Base-by-base conservation (phyloP, 1,140 invertebrate species). In the Neodiprion virginianus region DNA sequence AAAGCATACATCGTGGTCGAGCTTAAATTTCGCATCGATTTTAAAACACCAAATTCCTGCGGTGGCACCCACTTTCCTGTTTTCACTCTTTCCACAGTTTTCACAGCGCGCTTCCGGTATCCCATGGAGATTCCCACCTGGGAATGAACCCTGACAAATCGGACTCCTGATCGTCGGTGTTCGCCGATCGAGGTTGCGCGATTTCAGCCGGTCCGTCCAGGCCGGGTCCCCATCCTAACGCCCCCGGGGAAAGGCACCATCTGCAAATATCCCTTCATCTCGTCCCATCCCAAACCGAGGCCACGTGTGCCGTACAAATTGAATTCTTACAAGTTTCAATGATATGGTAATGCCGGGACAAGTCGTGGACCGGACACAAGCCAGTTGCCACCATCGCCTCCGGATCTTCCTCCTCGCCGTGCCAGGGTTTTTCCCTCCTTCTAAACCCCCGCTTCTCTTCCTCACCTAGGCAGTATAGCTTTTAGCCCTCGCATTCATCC, bases 281-380 rank as follows among this genome's bases (percentile, higher is more conserved):
- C 67, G 67, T 17, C 40, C 67, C 74, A 77, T 79, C 76, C 74
- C 67, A 14, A 14, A 23, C 67, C 4, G 40, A 47, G 70, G 76
- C 78, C 78, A 79, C 78, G 78, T 79, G 78, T 77, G 78, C 76
- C 78, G 77, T 79, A 79, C 78, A 79, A 79, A 79, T 79, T 79
- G 78, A 79, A 79, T 79, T 79, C 78, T 79, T 79, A 79, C 78
- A 79, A 79, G 74, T 79, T 79, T 79, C 78, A 79, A 79, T 79
- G 78, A 79, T 79, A 79, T 79, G 78, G 78, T 79, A 79, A 79
- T 79, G 78, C 70, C 73, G 75, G 72, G 74, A 79, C 78, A 79
- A 79, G 76, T 79, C 77, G 78, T 73, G 76, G 76, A 77, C 76
- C 78, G 78, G 76, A 75, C 78, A 79, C 75, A 77, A 75, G 78